Evolutionary conservation across 92 coral and sea anemone genomes (phyloP).

Genomic region (Porites cylindrica): DNA sequence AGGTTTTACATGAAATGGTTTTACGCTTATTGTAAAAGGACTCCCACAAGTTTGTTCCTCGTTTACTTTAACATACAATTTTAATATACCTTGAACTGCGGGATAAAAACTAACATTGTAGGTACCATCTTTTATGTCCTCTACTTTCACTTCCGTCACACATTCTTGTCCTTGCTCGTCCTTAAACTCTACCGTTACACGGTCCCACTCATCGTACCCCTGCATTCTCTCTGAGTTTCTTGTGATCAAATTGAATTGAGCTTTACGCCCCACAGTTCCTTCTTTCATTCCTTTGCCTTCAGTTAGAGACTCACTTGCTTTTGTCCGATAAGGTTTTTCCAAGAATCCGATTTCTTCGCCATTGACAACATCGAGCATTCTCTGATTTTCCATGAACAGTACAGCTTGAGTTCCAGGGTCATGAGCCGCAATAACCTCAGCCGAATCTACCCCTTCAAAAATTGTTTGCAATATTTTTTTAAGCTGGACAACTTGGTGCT

Average conservation of each 20-base stretch:
- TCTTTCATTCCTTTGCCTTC: slow-evolving; percentile 6
- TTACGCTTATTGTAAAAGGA: not conserved
- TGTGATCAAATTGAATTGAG: slow-evolving; percentile 1
- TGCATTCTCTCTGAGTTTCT: not conserved
- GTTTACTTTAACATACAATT: not conserved
- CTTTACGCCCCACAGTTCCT: slow-evolving; percentile 2
- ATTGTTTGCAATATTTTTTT: not conserved
- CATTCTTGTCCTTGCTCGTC: slow-evolving; percentile 1
- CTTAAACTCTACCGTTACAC: not conserved
- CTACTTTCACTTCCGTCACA: not conserved
- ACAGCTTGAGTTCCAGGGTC: not conserved
- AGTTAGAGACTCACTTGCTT: not conserved
- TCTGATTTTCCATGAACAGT: not conserved
- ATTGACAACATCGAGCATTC: not conserved
- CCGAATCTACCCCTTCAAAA: not conserved
- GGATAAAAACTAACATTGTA: slow-evolving; percentile 2
- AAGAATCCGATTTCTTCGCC: slow-evolving; percentile 4
- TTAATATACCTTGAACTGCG: slow-evolving; percentile 2
- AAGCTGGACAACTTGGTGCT: not conserved
- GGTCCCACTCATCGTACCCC: not conserved
- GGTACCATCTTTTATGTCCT: not conserved
- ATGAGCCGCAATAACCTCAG: not conserved
- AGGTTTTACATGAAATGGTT: slow-evolving; percentile 5
- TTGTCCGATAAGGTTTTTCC: no score
- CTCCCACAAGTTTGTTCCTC: not conserved